Evolutionary conservation across 2,888 invertebrate species (phyloP), one percentile per base, ranked within the genome.

Genomic region (Pyrgus malvae): DNA sequence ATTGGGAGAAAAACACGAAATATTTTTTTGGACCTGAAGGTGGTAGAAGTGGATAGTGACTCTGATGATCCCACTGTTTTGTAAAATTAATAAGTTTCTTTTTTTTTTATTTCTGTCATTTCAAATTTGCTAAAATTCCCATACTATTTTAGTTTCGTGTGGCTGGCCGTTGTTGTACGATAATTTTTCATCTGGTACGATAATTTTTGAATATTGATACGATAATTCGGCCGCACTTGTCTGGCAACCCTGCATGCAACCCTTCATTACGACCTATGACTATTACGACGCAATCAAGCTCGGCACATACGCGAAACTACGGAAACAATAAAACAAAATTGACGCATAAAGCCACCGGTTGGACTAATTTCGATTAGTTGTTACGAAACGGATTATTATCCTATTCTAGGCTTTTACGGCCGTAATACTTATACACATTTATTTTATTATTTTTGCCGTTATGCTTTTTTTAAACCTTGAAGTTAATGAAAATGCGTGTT

Each of bases 181-280:
- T n/a, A n/a, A n/a, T n/a, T n/a, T n/a, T n/a, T n/a, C n/a, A n/a
- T n/a, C n/a, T n/a, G n/a, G n/a, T n/a, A n/a, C n/a, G n/a, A n/a
- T n/a, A n/a, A n/a, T n/a, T n/a, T n/a, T n/a, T n/a, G n/a, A n/a
- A n/a, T n/a, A n/a, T n/a, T n/a, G n/a, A n/a, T n/a, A n/a, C n/a
- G n/a, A n/a, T n/a, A n/a, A n/a, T n/a, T n/a, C n/a, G n/a, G n/a
- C n/a, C n/a, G n/a, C n/a, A n/a, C n/a, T n/a, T n/a, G n/a, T n/a
- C n/a, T n/a, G n/a, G n/a, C n/a, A n/a, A n/a, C n/a, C n/a, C n/a
- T 79, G 84, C 83, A 78, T 83, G 81, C 85, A 87, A 85, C 89
- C 86, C 88, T 85, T 86, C 83, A 86, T 86, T 85, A 86, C 76
- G 70, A 76, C 76, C 78, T 79, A 77, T 78, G 77, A 72, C 82